Evolutionary conservation across 2,888 invertebrate species (phyloP), one percentile per base, ranked within the genome.

Genomic region (Rhingia campestris): DNA sequence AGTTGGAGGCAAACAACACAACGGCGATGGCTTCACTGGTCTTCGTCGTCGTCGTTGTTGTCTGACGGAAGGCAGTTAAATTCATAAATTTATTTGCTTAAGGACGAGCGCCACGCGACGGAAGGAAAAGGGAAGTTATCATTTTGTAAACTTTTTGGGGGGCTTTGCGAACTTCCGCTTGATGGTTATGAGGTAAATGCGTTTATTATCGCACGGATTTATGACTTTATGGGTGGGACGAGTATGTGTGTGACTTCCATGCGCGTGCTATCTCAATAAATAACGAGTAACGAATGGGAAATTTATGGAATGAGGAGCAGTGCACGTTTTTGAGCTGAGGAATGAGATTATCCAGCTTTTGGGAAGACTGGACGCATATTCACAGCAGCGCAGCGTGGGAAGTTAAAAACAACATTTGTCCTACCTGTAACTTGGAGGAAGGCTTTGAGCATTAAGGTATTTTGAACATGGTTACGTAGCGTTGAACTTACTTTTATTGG

Each of bases 1-100:
- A 84, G 79, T 64, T 64, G 64, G 22, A 69, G 58, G 63, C 56
- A 69, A 79, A 73, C 69, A 74, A 81, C 22, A 22, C 22, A 22
- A 22, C 22, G 22, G 22, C 41, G 61, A 41, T 53, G 66, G 43
- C 43, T 39, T 49, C 53, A 43, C 66, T 35, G 54, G 47, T 54
- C 32, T 22, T 14, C 9, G 45, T 12, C n/a, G 12, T 45, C 10
- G 12, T 12, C 10, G 12, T 10, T 1, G 43, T 12, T 10, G 51
- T 54, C 54, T 35, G 54, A 35, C 59, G 70, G 70, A 53, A 66
- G 59, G 61, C 30, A 75, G 66, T 75, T 69, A 66, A 74, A 80
- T 66, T 70, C 54, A 70, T 84, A 80, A 79, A 75, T 75, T 69
- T 75, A 69, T 74, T 82, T 79, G 33, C 35, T 35, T 61, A 59